phyloP scores from a whole-genome alignment of 2,797 vertebrate genomes.

The Buphagus erythrorhynchus region DNA sequence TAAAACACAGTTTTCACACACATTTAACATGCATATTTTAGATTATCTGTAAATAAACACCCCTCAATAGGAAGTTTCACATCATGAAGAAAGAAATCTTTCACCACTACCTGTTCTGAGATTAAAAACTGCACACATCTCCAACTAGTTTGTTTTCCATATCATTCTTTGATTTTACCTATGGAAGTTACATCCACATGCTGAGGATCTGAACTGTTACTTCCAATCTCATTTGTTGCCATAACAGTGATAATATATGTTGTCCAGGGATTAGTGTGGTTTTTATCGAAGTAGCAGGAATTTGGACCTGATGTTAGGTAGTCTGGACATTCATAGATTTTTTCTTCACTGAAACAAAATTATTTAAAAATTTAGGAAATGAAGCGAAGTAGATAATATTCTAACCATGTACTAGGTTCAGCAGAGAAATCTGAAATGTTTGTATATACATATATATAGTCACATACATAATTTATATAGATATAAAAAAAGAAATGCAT shows the following conservation, averaged over 20 bases:
- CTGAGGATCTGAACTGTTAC: conserved; percentile 81
- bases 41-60: neutral
- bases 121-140: neutral
- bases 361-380: neutral
- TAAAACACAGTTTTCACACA: neutral
- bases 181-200: conserved; percentile 88
- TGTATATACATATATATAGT: neutral
- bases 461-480: neutral
- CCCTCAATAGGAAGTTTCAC: neutral
- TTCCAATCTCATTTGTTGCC: conserved; percentile 87
- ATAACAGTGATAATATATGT: conserved; percentile 89
- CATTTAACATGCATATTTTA: neutral
- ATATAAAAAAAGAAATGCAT: too few species aligned
- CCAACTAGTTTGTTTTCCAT: neutral
- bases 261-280: conserved; percentile 86
- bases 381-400: neutral
- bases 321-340: conserved; percentile 87
- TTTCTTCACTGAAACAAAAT: conserved; percentile 71
- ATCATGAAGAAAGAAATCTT: neutral
- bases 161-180: conserved; percentile 77
- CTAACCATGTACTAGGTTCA: neutral
- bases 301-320: conserved; percentile 87
- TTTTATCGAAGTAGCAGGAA: conserved; percentile 94
- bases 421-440: neutral
- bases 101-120: neutral